Conservation (phyloP, 2,113 vertebrate genomes). For the Oncorhynchus clarkii region DNA sequence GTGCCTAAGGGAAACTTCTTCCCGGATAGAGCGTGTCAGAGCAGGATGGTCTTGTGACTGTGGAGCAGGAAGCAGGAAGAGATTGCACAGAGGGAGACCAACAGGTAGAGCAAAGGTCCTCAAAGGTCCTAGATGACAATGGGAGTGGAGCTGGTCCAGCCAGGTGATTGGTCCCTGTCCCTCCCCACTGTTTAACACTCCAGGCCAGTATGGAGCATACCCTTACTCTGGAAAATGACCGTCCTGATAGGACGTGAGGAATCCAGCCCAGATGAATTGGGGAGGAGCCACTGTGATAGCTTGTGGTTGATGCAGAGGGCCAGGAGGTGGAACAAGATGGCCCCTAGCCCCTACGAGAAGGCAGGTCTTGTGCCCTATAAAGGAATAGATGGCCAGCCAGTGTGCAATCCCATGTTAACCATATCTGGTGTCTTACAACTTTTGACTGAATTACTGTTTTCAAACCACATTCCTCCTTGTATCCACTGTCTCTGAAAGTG, state of each 20-base stretch:
- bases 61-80: conserved; percentile 12
- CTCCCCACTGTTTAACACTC: not conserved
- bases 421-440: not conserved
- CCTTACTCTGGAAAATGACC: not conserved
- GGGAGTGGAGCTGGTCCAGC: not conserved
- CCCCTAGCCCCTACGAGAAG: not conserved
- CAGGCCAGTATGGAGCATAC: not conserved
- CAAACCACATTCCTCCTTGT: conserved; percentile 5
- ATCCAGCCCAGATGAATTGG: too few species aligned
- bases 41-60: conserved; percentile 14
- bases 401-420: conserved; percentile 3
- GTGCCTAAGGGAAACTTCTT: too few species aligned
- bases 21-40: too few species aligned
- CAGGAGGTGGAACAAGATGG: not conserved
- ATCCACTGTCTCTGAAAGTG: not conserved
- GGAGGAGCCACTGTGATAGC: not conserved
- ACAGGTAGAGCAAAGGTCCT: not conserved
- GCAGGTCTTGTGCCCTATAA: not conserved
- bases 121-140: not conserved
- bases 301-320: not conserved
- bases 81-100: conserved; percentile 22
- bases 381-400: not conserved
- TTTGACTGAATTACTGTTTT: conserved; percentile 22
- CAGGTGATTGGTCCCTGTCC: not conserved
- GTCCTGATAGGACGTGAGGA: too few species aligned